Base-by-base conservation (phyloP, 2,888 invertebrate genomes). In the Rotaria sp. region DNA sequence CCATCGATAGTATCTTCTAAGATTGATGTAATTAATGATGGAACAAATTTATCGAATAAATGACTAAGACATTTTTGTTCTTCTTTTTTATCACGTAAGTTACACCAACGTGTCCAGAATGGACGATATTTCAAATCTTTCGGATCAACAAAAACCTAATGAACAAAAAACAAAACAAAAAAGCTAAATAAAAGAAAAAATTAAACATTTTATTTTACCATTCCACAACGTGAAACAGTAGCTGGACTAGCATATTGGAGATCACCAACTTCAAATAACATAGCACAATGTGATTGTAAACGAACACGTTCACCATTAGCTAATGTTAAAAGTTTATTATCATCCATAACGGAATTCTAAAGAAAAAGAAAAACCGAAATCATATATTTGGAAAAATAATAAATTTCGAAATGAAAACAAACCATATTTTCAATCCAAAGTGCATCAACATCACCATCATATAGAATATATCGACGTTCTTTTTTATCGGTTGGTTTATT, bases 331-430 rank as follows among this genome's bases (percentile, higher is more conserved):
- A 96, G 92, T 90, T 94, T 95, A 90, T 96, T 96, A 91, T 96
- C 96, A 90, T 96, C 96, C 96, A 96, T 96, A 3, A 96, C 96
- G 0, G 96, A 96, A 92, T 96, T 96, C 67, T 67, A n/a, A n/a
- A n/a, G 35, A 38, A 67, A 67, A 30, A 0, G n/a, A 30, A 59
- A 11, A 52, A 24, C 0, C 5, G 24, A 52, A 24, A 5, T 21
- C 8, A 52, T 7, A 24, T 3, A 24, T 52, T 52, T 52, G 24
- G 7, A 52, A 48, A 52, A 52, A 52, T 52, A 52, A 52, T 48
- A 15, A 7, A 7, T 30, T 30, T 15, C 45, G 11, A 45, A 45
- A 50, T 15, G 18, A 50, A 50, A 35, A 35, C 67, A 67, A 67
- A 67, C 67, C 96, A 96, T 96, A 92, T 96, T 96, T 92, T 96